These are phyloP conservation scores for Leptopilina clavipes DNA, from an alignment of 1,140 invertebrate species.

Conservation along the genomic window DNA sequence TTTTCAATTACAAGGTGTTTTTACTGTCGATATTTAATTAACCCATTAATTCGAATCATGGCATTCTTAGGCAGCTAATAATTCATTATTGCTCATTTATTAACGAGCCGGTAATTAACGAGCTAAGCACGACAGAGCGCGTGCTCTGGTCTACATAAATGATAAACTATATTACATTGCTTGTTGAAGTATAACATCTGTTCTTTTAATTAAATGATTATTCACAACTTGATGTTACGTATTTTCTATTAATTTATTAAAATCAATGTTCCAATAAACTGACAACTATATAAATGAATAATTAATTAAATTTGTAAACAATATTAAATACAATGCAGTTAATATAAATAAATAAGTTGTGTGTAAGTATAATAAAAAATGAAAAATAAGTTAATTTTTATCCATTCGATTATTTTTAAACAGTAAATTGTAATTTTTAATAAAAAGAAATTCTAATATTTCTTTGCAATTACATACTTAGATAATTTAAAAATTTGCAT, in stretches of 20 bases:
- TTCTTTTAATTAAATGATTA: slow-evolving; percentile 17
- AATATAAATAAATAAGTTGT: no score
- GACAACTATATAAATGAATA: neutral
- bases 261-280: neutral
- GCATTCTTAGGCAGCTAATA: slow-evolving; percentile 2
- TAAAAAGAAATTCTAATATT: no score
- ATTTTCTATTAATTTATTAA: neutral
- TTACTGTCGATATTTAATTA: slow-evolving; percentile 8
- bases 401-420: no score
- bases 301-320: no score
- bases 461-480: no score
- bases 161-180: slow-evolving; percentile 1
- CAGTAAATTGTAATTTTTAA: no score
- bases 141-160: neutral
- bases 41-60: slow-evolving; percentile 12
- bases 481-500: no score
- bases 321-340: no score
- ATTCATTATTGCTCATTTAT: slow-evolving; percentile 26
- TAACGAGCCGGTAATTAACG: slow-evolving; percentile 13
- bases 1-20: neutral
- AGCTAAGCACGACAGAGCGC: slow-evolving; percentile 11
- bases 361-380: no score
- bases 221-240: neutral
- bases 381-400: no score
- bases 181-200: neutral